These are phyloP conservation scores for Megalops cyprinoides DNA, from an alignment of 2,797 vertebrate species.

Conservation along the genomic window DNA sequence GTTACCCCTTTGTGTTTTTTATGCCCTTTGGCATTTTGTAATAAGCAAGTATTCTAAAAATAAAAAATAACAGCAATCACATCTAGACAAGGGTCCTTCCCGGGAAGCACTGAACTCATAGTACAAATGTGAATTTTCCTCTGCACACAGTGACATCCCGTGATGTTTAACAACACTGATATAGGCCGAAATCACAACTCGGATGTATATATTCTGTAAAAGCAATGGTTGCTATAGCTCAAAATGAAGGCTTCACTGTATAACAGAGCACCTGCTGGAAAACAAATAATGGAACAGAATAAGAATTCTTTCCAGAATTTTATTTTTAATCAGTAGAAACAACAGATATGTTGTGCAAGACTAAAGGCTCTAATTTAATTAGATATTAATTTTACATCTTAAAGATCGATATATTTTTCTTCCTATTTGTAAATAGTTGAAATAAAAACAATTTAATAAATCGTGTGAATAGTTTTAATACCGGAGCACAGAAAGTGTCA, in stretches of 20 bases:
- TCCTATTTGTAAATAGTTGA: conserved; percentile 1
- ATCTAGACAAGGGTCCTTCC: not conserved
- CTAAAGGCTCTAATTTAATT: not conserved
- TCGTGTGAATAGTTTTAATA: conserved; percentile 17
- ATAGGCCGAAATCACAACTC: not conserved
- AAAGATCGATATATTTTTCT: conserved; percentile 18
- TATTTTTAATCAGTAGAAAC: conserved; percentile 8
- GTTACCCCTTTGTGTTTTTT: not conserved
- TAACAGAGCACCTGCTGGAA: not conserved
- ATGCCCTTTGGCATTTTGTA: not conserved
- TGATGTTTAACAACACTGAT: conserved; percentile 2
- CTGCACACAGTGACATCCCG: not conserved
- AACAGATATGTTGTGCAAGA: not conserved
- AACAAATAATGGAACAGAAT: not conserved
- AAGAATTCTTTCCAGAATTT: not conserved
- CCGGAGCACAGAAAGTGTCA: not conserved
- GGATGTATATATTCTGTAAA: not conserved
- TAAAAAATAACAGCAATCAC: not conserved
- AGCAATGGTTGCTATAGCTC: not conserved
- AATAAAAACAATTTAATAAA: conserved; percentile 4
- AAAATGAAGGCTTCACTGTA: conserved; percentile 5
- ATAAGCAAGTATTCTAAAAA: not conserved
- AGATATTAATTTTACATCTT: not conserved
- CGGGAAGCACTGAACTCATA: not conserved
- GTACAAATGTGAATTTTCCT: not conserved